Base-by-base conservation (phyloP, 2,797 vertebrate species). In the Glossophaga mutica region DNA sequence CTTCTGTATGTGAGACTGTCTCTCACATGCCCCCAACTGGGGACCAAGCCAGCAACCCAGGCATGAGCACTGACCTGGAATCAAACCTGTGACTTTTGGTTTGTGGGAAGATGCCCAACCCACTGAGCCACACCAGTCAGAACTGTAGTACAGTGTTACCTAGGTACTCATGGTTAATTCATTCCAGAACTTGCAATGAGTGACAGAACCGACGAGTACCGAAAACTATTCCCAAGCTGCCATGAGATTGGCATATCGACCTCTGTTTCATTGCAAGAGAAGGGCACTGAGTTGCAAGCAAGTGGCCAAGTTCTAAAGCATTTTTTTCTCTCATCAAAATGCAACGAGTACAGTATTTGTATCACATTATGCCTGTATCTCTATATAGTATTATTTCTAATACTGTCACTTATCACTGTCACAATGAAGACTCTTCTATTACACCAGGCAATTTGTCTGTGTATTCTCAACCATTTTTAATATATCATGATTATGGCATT, bases 391-490 rank as follows among this genome's bases (percentile, higher is more conserved):
- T 32, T 65, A 82, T 83, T 83, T 83, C 29, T 21, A 46, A 12
- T 26, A 67, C 81, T 84, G 15, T 67, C 32, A 34, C 21, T 84
- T 84, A 78, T 8, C 42, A 90, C 52, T 92, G 65, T n/a, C n/a
- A 74, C 82, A 65, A 39, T 32, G 18, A 90, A 93, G 48, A 22
- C 71, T 87, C 59, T 62, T 39, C 9, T 85, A 46, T 70, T 34
- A 83, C 6, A 68, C 12, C 32, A 91, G n/a, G 50, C 37, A 74
- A 37, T 68, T 4, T 84, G 22, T 59, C 42, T 87, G 65, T 52
- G 2, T 67, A 93, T 92, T 93, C 37, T 59, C 46, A 83, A 68
- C 2, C 34, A 94, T 24, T 92, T 42, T 92, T 84, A 94, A 86
- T 42, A 67, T 9, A 19, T 32, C 21, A 82, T 2, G 9, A 87